Evolutionary conservation across 2,797 vertebrate genomes (phyloP).

Genomic region (Coendou prehensilis): DNA sequence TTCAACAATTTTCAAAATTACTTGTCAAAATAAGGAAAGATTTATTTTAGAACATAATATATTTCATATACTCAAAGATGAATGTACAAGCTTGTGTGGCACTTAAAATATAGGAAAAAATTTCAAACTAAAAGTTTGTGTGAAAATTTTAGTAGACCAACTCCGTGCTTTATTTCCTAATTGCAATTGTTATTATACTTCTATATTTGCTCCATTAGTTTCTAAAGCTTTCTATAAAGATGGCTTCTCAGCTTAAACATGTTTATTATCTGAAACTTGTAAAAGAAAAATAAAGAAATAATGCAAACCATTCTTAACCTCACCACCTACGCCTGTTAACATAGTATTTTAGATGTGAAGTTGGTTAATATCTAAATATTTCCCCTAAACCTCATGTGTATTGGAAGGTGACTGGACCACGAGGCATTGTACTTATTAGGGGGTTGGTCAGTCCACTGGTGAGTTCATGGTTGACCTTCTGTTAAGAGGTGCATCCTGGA

Average conservation of each 20-base stretch:
- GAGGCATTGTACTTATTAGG: no score
- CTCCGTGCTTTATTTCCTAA: neutral
- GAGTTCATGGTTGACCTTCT: neutral
- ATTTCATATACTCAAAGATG: neutral
- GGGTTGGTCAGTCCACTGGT: neutral
- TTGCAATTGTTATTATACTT: neutral
- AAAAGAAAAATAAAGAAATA: neutral
- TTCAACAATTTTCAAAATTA: slow-evolving; percentile 24
- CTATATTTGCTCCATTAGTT: neutral
- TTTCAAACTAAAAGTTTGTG: neutral
- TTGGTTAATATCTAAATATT: neutral
- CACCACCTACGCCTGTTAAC: neutral
- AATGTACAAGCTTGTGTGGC: neutral
- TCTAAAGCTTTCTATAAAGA: neutral
- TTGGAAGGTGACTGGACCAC: neutral
- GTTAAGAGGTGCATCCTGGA: neutral
- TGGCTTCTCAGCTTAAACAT: rapidly evolving
- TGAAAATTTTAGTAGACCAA: neutral
- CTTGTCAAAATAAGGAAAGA: slow-evolving; percentile 3
- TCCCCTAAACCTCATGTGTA: neutral
- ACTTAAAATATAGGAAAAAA: neutral
- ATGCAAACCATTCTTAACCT: neutral
- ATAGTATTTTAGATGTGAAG: neutral
- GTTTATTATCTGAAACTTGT: neutral
- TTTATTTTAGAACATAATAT: neutral